A percentile compares a stretch with the other conserved stretches of the same genome.
Evolutionary conservation across 2,797 vertebrate genomes (phyloP).

Genomic region (Sorex maritimensis): DNA sequence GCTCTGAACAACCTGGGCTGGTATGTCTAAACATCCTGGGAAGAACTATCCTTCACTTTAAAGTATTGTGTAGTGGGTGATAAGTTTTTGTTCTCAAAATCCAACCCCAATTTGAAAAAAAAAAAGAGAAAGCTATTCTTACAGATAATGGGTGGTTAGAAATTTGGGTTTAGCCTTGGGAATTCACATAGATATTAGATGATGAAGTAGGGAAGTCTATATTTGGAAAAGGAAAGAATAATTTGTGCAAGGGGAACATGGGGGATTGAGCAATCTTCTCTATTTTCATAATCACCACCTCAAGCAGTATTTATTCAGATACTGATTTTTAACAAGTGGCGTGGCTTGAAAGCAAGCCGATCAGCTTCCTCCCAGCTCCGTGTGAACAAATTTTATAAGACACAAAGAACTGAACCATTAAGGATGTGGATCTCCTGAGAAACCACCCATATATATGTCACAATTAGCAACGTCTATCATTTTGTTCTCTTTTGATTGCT

Average conservation of each 20-base stretch:
- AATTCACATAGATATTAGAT: not conserved
- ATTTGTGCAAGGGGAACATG: not conserved
- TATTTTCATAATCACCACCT: not conserved
- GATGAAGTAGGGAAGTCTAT: not conserved
- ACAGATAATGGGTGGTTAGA: not conserved
- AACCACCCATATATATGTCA: not conserved
- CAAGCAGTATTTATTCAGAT: not conserved
- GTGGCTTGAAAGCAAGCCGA: not conserved
- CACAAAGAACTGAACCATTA: not conserved
- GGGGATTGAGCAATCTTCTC: not conserved
- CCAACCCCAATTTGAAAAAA: not conserved
- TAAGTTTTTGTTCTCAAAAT: not conserved
- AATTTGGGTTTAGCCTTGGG: not conserved
- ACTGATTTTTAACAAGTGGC: conserved; percentile 1
- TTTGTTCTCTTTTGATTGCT: not conserved
- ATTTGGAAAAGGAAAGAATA: not conserved
- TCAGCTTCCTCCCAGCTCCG: not conserved
- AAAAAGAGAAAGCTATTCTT: not conserved
- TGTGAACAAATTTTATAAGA: conserved; percentile 20
- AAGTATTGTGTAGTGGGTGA: not conserved
- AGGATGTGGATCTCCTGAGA: not conserved
- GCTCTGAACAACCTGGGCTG: not conserved
- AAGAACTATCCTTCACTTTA: no score
- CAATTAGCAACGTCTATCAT: not conserved
- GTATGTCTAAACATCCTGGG: not conserved